Evolutionary conservation across 2,113 vertebrate species (phyloP).

Genomic region (Mugil cephalus): DNA sequence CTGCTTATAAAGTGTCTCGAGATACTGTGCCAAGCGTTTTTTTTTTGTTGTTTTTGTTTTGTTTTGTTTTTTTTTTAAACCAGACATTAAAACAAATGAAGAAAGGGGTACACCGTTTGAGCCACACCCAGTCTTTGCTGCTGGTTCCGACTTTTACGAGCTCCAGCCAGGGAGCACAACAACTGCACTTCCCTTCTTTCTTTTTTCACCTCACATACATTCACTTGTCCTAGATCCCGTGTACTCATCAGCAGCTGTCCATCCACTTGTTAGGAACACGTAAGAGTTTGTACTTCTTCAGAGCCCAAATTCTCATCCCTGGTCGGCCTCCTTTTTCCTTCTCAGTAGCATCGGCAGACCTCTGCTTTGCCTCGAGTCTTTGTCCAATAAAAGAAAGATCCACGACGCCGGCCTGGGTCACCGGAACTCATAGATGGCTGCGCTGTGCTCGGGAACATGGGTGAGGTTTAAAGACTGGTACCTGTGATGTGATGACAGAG

Average conservation of each 20-base stretch:
- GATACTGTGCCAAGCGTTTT: conserved; percentile 53
- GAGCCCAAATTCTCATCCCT: conserved; percentile 24
- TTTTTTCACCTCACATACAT: conserved; percentile 48
- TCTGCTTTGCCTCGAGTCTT: conserved; percentile 52
- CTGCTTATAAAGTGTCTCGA: conserved; percentile 60
- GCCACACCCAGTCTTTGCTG: conserved; percentile 58
- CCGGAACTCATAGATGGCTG: conserved; percentile 99
- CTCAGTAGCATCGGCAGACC: conserved; percentile 68
- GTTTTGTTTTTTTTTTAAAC: too few relatives aligned
- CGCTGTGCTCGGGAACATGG: conserved; percentile 97
- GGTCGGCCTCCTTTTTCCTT: conserved; percentile 21
- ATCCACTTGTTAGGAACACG: conserved; percentile 18
- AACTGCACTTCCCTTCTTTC: conserved; percentile 23
- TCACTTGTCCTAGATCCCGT: conserved; percentile 54
- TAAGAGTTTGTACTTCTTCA: conserved; percentile 31
- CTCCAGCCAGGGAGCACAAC: conserved; percentile 47
- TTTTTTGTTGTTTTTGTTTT: too few relatives aligned
- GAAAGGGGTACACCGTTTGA: conserved; percentile 38
- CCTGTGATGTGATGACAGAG: conserved; percentile 77
- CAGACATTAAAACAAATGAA: conserved; percentile 65
- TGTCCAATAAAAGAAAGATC: conserved; percentile 55
- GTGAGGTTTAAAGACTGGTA: conserved; percentile 99
- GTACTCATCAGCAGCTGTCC: conserved; percentile 26
- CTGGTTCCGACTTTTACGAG: conserved; percentile 50
- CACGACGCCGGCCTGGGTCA: conserved; percentile 83